Evolutionary conservation across 2,888 invertebrate genomes (phyloP).

Genomic region (Cephus sareptanus): DNA sequence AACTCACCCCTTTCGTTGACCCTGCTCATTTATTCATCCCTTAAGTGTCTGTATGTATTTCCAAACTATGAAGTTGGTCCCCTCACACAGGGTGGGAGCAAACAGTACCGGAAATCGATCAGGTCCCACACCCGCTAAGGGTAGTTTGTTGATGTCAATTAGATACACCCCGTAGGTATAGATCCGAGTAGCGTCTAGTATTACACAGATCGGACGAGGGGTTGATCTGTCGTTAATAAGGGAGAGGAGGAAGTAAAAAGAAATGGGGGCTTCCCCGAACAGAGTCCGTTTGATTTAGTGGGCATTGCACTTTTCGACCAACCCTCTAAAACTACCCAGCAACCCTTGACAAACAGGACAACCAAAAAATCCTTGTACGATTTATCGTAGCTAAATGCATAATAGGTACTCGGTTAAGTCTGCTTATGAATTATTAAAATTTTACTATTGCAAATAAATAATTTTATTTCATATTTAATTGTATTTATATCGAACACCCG

Average conservation of each 20-base stretch:
- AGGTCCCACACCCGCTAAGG: not conserved
- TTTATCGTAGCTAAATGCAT: not conserved
- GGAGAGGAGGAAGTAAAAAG: not conserved
- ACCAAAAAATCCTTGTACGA: not conserved
- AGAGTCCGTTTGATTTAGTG: not conserved
- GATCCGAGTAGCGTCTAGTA: not conserved
- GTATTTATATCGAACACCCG: too few species aligned
- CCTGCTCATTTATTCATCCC: not conserved
- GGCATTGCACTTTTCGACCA: not conserved
- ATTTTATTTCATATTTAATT: too few species aligned
- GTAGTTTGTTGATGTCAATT: constrained; percentile 11
- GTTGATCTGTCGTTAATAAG: constrained; percentile 7
- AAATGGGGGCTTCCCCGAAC: not conserved
- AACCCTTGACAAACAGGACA: not conserved
- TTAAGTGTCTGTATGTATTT: not conserved
- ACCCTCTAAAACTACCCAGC: not conserved
- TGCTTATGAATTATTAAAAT: not conserved
- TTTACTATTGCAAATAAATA: not conserved
- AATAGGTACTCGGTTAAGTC: not conserved
- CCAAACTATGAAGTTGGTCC: not conserved
- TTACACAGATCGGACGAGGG: constrained; percentile 6
- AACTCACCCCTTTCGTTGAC: not conserved
- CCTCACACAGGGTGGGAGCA: not conserved
- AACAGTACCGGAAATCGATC: not conserved
- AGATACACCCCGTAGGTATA: constrained; percentile 7